A percentile compares a stretch with the other conserved stretches of the same genome.
These are phyloP conservation scores for Siphamia tubifer DNA, from an alignment of 2,113 vertebrate genomes.

Conservation along the genomic window DNA sequence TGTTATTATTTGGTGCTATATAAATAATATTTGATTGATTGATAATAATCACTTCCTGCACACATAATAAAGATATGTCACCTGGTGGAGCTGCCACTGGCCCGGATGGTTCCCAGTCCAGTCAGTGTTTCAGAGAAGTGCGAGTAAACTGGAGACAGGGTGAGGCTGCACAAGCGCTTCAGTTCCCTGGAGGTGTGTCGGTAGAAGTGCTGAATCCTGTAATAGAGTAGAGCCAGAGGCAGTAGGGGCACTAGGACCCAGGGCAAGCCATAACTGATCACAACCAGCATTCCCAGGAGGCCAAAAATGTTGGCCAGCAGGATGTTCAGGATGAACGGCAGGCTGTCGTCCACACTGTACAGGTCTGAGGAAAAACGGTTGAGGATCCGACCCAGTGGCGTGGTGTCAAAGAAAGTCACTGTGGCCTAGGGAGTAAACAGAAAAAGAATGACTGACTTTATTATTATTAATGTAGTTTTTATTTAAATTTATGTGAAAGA, in stretches of 20 bases:
- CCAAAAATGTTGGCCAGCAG: slow-evolving; percentile 85
- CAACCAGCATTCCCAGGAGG: slow-evolving; percentile 87
- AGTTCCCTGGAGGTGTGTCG: slow-evolving; percentile 90
- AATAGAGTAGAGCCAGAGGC: slow-evolving; percentile 84
- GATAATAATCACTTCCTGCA: too few relatives aligned
- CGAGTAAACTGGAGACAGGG: slow-evolving; percentile 92
- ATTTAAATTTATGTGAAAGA: too few relatives aligned
- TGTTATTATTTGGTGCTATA: too few relatives aligned
- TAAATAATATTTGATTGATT: too few relatives aligned
- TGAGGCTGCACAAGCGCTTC: slow-evolving; percentile 90
- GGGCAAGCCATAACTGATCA: slow-evolving; percentile 89
- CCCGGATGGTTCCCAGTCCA: slow-evolving; percentile 88
- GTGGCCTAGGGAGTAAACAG: slow-evolving; percentile 86
- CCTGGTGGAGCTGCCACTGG: slow-evolving; percentile 83
- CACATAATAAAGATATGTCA: too few relatives aligned
- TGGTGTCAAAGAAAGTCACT: slow-evolving; percentile 90
- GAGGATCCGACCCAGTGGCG: slow-evolving; percentile 87
- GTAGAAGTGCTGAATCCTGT: slow-evolving; percentile 86
- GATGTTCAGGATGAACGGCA: slow-evolving; percentile 95
- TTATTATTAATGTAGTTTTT: neutral
- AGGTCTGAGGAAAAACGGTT: slow-evolving; percentile 97
- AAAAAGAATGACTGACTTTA: neutral
- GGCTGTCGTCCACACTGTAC: slow-evolving; percentile 87
- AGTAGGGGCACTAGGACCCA: slow-evolving; percentile 87
- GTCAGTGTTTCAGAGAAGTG: slow-evolving; percentile 94